phyloP scores from a whole-genome alignment of 92 coral and sea anemone species.

The Actinernus sp. region DNA sequence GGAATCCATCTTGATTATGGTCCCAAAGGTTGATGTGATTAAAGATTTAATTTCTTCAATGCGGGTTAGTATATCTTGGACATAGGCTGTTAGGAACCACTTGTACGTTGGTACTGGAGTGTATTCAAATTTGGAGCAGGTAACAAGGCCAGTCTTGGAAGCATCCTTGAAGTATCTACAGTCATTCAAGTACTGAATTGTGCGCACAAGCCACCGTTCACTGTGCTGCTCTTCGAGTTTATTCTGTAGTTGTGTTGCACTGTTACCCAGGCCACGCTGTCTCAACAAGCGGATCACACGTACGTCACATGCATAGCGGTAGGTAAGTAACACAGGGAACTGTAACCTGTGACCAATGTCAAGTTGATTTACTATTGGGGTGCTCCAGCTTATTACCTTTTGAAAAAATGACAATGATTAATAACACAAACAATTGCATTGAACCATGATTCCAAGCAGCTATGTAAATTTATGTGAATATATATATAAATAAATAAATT shows the following conservation, averaged over 20 bases:
- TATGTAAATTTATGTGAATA: no score
- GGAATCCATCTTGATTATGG: conserved; percentile 42
- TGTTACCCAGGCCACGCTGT: conserved; percentile 34
- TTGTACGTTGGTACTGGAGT: conserved; percentile 25
- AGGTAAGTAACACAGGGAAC: conserved; percentile 47
- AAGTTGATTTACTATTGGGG: conserved; percentile 25
- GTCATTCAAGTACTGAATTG: conserved; percentile 45
- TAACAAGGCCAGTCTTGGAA: conserved; percentile 21
- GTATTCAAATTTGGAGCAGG: not conserved
- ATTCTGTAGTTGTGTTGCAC: conserved; percentile 13
- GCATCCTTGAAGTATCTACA: conserved; percentile 32
- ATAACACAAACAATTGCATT: no score
- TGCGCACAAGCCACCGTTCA: conserved; percentile 32
- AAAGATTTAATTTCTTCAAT: conserved; percentile 48
- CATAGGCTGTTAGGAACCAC: conserved; percentile 40
- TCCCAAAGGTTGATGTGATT: conserved; percentile 31
- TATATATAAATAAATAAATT: no score
- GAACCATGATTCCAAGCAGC: no score
- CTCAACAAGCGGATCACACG: conserved; percentile 37
- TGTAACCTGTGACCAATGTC: conserved; percentile 45
- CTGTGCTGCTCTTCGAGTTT: conserved; percentile 41
- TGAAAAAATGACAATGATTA: no score
- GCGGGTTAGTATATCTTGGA: conserved; percentile 48
- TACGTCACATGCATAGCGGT: conserved; percentile 37
- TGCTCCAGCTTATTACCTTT: conserved; percentile 52